Conservation (phyloP, 2,797 vertebrate genomes). For the Acipenser oxyrinchus region DNA sequence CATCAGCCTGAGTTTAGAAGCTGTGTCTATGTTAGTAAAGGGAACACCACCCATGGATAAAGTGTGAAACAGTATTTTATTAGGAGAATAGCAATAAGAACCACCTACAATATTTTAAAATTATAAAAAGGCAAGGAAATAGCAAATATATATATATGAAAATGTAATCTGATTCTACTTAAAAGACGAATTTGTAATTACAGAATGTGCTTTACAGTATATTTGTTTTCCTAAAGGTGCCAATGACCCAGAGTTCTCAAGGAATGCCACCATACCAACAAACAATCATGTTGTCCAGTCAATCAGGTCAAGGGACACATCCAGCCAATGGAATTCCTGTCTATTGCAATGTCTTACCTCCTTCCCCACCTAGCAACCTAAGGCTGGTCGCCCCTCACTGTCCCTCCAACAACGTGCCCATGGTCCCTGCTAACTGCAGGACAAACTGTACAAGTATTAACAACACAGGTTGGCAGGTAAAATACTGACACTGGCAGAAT, state of each 20-base stretch:
- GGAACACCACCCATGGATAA: too few relatives aligned
- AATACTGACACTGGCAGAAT: conserved; percentile 63
- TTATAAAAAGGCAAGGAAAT: too few relatives aligned
- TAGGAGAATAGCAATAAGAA: too few relatives aligned
- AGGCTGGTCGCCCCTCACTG: conserved; percentile 60
- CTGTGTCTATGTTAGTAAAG: too few relatives aligned
- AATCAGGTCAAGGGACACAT: conserved; percentile 68
- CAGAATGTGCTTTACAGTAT: background rate
- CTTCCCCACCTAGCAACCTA: conserved; percentile 62
- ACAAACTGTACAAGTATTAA: conserved; percentile 71
- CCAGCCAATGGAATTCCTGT: conserved; percentile 64
- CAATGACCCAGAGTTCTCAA: conserved; percentile 68
- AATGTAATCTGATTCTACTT: background rate
- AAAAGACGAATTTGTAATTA: background rate
- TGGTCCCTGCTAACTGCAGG: conserved; percentile 71
- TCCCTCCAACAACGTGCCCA: conserved; percentile 55
- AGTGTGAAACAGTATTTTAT: too few relatives aligned
- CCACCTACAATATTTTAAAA: too few relatives aligned
- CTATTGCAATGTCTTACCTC: conserved; percentile 81
- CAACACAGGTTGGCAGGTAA: conserved; percentile 68
- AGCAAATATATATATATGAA: too few relatives aligned
- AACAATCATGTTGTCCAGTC: conserved; percentile 64
- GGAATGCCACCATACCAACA: conserved; percentile 65
- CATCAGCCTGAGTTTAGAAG: too few relatives aligned
- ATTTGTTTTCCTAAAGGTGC: conserved; percentile 45